Conservation (phyloP, 2,797 vertebrate genomes). For the Pyrrhura leucotis region DNA sequence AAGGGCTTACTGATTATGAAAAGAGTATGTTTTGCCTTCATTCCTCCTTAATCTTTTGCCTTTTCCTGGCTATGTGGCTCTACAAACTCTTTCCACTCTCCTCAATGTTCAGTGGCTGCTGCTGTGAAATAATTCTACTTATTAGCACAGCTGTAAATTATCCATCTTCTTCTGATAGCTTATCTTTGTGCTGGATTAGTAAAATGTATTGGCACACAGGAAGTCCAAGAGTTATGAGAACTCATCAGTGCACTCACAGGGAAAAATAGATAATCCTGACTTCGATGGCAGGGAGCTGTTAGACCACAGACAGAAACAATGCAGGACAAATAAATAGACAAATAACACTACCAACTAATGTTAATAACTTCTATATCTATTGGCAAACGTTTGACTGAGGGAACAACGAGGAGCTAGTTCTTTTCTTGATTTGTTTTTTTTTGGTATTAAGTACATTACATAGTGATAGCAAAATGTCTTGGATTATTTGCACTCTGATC, state of each 20-base stretch:
- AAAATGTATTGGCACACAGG: neutral
- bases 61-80: neutral
- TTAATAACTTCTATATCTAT: neutral
- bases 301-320: neutral
- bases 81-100: neutral
- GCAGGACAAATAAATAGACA: neutral
- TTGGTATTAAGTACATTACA: neutral
- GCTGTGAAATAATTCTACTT: neutral
- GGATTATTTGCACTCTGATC: neutral
- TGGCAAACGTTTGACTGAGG: neutral
- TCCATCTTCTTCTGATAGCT: neutral
- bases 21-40: neutral
- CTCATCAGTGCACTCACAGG: neutral
- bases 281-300: neutral
- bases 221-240: neutral
- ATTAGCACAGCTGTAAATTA: neutral
- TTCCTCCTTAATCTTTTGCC: neutral
- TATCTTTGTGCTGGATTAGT: neutral
- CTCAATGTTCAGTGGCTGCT: neutral
- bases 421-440: no score
- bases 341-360: neutral
- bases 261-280: neutral
- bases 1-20: neutral
- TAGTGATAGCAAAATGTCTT: neutral
- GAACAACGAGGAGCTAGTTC: neutral